Evolutionary conservation across 1,140 invertebrate genomes (phyloP).

Genomic region (Leptonema lineaticorne): DNA sequence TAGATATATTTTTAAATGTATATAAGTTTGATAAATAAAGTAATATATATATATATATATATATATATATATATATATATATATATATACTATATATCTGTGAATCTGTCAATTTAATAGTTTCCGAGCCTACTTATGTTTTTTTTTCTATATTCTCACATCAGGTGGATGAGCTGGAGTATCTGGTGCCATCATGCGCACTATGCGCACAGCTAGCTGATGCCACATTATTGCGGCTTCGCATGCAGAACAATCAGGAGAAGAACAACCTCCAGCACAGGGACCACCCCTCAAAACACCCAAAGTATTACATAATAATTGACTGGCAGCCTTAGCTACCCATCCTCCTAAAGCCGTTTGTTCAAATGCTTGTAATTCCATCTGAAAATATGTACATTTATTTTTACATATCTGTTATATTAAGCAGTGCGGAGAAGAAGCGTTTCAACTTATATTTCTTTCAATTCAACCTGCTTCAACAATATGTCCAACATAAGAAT

Average conservation of each 20-base stretch:
- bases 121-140: background rate
- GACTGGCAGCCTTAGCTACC: constrained; percentile 46
- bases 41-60: background rate
- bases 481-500: constrained; percentile 96
- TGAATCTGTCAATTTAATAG: background rate
- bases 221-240: constrained; percentile 92
- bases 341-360: constrained; percentile 18
- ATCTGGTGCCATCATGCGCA: constrained; percentile 76
- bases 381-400: constrained; percentile 58
- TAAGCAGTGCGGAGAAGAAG: background rate
- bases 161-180: constrained; percentile 74
- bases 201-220: constrained; percentile 79
- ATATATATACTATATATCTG: background rate
- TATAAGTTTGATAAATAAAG: too few species aligned
- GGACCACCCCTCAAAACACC: constrained; percentile 67
- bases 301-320: constrained; percentile 81
- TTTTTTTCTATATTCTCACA: constrained; percentile 56
- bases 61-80: background rate
- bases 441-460: background rate
- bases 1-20: background rate
- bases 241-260: constrained; percentile 82
- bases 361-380: constrained; percentile 76
- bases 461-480: constrained; percentile 77
- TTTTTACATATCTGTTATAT: constrained; percentile 1
- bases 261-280: constrained; percentile 63